phyloP scores from a whole-genome alignment of 2,797 vertebrate genomes.

The Lindbergichthys nudifrons region DNA sequence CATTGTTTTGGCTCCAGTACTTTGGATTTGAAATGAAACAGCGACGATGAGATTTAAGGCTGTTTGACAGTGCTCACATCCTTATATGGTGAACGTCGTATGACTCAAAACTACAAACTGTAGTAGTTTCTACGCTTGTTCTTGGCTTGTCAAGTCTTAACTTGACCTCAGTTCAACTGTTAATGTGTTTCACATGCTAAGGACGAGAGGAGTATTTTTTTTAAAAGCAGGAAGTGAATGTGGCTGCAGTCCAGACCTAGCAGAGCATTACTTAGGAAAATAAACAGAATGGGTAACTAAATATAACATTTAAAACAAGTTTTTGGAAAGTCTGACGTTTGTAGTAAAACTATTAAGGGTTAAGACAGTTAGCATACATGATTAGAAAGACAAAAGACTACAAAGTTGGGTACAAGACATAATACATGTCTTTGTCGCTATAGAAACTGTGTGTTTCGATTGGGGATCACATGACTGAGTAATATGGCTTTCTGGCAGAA shows the following conservation, averaged over 20 bases:
- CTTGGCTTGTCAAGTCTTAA: not conserved
- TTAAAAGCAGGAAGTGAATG: not conserved
- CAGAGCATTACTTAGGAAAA: not conserved
- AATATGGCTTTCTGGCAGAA: too few species aligned
- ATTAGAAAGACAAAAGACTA: too few species aligned
- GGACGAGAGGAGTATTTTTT: not conserved
- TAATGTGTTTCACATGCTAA: not conserved
- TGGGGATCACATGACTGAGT: too few species aligned
- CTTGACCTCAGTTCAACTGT: constrained; percentile 4
- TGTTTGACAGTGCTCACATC: not conserved
- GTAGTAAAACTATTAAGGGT: too few species aligned
- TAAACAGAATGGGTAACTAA: not conserved
- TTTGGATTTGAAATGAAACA: not conserved
- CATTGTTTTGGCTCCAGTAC: not conserved
- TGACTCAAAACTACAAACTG: not conserved
- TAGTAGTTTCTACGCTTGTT: not conserved
- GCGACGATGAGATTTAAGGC: not conserved
- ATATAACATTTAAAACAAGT: not conserved
- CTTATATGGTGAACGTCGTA: not conserved
- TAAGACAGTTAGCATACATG: too few species aligned
- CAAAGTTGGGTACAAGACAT: too few species aligned
- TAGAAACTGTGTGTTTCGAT: too few species aligned
- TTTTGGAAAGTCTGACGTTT: too few species aligned
- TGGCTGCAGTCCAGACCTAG: not conserved
- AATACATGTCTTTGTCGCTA: too few species aligned